These are phyloP conservation scores for Phalera bucephala DNA, from an alignment of 2,888 invertebrate genomes.

Conservation along the genomic window DNA sequence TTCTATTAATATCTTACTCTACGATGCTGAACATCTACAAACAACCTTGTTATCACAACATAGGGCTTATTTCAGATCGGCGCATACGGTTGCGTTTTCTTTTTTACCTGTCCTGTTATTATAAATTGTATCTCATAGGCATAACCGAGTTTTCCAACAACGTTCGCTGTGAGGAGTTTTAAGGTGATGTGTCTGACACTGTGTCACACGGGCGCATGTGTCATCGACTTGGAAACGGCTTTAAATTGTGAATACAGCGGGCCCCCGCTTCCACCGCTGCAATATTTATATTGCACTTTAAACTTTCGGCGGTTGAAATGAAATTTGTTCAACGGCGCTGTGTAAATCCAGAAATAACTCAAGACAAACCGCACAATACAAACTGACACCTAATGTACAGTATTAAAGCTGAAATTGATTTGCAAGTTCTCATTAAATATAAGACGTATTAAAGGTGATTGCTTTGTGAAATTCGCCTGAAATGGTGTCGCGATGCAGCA, in stretches of 20 bases:
- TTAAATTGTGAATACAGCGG: conserved; percentile 40
- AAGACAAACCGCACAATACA: neutral
- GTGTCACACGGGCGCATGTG: conserved; percentile 23
- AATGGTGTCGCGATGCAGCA: conserved; percentile 68
- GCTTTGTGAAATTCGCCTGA: conserved; percentile 56
- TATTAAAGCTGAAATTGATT: conserved; percentile 14
- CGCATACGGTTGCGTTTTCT: conserved; percentile 22
- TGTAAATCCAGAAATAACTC: conserved; percentile 64
- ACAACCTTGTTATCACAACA: conserved; percentile 18
- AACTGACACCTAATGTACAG: neutral
- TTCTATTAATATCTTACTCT: conserved; percentile 55
- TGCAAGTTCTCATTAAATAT: conserved; percentile 11
- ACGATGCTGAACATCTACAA: conserved; percentile 16
- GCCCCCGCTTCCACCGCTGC: conserved; percentile 44
- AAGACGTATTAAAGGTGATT: conserved; percentile 28
- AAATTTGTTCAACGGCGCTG: conserved; percentile 67
- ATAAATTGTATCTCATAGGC: conserved; percentile 49
- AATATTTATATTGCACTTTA: conserved; percentile 70
- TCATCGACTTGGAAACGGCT: conserved; percentile 19
- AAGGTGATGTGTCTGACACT: conserved; percentile 22
- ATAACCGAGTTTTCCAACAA: conserved; percentile 39
- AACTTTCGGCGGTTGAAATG: conserved; percentile 69
- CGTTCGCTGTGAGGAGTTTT: conserved; percentile 9
- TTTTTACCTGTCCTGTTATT: conserved; percentile 57
- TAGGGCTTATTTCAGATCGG: conserved; percentile 27